These are phyloP conservation scores for Yponomeuta sedellus DNA, from an alignment of 2,888 invertebrate species.

Conservation along the genomic window DNA sequence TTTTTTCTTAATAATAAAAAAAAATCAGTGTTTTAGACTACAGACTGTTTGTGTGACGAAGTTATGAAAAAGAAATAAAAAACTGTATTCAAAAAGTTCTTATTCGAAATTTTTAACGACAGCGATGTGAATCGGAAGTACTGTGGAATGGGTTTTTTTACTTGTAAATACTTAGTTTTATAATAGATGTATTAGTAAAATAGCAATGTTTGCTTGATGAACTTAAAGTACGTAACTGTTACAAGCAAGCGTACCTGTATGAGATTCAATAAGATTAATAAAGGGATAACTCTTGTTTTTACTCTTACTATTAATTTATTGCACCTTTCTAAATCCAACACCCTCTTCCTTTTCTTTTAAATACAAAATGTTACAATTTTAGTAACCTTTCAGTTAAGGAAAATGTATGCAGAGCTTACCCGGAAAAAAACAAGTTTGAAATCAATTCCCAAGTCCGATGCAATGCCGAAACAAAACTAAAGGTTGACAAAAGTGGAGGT, in stretches of 20 bases:
- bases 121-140: conserved; percentile 50
- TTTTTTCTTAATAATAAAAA: conserved; percentile 43
- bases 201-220: conserved; percentile 66
- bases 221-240: conserved; percentile 67
- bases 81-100: conserved; percentile 44
- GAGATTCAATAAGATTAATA: conserved; percentile 53
- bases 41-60: conserved; percentile 32
- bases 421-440: no score
- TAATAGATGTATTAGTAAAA: conserved; percentile 50
- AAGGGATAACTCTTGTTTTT: conserved; percentile 55
- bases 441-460: background rate
- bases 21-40: conserved; percentile 57
- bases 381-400: no score
- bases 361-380: no score
- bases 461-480: background rate
- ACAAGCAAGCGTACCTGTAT: conserved; percentile 38
- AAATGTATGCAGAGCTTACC: no score
- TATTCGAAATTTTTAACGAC: conserved; percentile 34
- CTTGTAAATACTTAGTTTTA: conserved; percentile 66
- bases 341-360: no score
- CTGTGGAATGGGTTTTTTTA: conserved; percentile 56
- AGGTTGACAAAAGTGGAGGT: conserved; percentile 9
- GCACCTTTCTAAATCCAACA: background rate
- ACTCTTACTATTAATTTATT: conserved; percentile 30
- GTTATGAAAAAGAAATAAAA: conserved; percentile 42